Evolutionary conservation across 2,113 vertebrate genomes (phyloP), one percentile per base, ranked within the genome.

Genomic region (Ranitomeya imitator): DNA sequence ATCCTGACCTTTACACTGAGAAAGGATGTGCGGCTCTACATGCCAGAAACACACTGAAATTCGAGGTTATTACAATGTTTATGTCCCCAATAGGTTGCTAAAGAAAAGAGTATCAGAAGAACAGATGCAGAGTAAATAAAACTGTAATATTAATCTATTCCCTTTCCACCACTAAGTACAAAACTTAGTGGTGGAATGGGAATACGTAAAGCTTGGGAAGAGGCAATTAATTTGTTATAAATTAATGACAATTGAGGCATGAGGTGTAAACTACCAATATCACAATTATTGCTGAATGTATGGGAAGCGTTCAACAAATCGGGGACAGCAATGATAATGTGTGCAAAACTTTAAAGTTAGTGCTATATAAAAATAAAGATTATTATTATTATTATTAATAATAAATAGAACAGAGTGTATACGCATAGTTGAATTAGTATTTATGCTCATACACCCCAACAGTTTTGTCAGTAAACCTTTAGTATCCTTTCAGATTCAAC

Each of bases 81-180:
- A 83, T 83, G 59, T 51, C 37, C 45, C 81, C 21, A 21, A 0
- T 14, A 83, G 81, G 65, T 69, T 55, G 18, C 82, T 69, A 26
- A 23, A 55, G 23, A 18, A 14, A 55, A 55, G 65, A 19, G 12
- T 31, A 52, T 52, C 12, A 14, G 61, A 14, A 52, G 65, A 84
- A 69, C 45, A 69, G 61, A 67, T 83, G 37, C 26, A n/a, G 37
- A 69, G 13, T 83, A 67, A 83, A 67, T 54, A 67, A 54, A 13
- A 59, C n/a, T 79, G 31, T 76, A 52, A 76, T 55, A 79, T 80
- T 80, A 80, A 80, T 59, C 14, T 16, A 31, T 80, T 59, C 55
- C 54, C 78, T 18, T 14, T 31, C 13, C 23, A 26, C 8, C 23
- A 26, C n/a, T 80, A 31, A 80, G 31, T 18, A 60, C 13, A 80